Evolutionary conservation across 64 coral and sea anemone species (phyloP), one percentile per base, ranked within the genome.

Genomic region (Pocillopora verrucosa): DNA sequence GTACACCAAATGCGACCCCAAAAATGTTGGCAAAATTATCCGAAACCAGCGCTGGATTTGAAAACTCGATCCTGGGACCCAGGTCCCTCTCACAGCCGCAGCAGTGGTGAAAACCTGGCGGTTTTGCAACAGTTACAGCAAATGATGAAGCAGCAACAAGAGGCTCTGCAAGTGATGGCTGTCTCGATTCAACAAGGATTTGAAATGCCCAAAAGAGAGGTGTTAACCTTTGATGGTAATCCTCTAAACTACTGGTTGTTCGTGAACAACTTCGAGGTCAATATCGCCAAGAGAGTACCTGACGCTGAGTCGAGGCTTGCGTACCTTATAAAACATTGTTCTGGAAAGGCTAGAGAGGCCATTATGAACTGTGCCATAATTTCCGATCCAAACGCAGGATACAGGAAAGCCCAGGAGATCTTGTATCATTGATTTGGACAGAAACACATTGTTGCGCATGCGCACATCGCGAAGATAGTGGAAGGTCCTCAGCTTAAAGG

Each of bases 161-260:
- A 59, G 10, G 77, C 56, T 10, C 13, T 79, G 57, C 0, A 60
- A n/a, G 9, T 79, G 4, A 59, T 79, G 51, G 77, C 45, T 7
- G 16, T 24, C 11, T n/a, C 56, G 25, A 79, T 79, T 60, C 51
- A 4, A 15, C 85, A 75, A n/a, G 78, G 56, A 34, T 90, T 80
- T 41, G 65, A 58, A 5, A 58, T 82, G n/a, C 78, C 89, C 0
- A 90, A 73, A 36, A 58, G 56, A 19, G 78, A 82, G 34, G 17
- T 90, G 10, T 17, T 90, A 15, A 82, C 36, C 16, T 90, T 90
- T 20, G 61, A 90, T 19, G 89, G 89, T 6, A 70, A 82, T 19
- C 89, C 89, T 15, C 26, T 90, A 0, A 60, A 60, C 5, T 90
- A 90, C 17, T 90, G 88, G 78, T n/a, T 69, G 59, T 90, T 90